These are phyloP conservation scores for Scytalopus superciliaris DNA, from an alignment of 2,113 vertebrate genomes.

Conservation along the genomic window DNA sequence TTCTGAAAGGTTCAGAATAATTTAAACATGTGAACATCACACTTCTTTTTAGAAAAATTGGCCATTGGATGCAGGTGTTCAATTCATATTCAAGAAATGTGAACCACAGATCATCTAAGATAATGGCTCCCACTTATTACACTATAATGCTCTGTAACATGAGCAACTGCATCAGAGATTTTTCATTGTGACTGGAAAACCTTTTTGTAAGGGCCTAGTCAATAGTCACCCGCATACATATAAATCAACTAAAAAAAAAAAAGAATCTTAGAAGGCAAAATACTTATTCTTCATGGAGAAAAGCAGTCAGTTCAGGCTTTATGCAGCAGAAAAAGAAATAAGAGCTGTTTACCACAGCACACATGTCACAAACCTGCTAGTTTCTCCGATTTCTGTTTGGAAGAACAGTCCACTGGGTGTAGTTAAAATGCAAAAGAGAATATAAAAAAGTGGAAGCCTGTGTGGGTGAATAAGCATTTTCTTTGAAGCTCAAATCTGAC, in stretches of 20 bases:
- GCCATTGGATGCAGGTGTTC: neutral
- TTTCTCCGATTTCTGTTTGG: neutral
- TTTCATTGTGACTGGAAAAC: neutral
- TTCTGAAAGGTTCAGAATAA: neutral
- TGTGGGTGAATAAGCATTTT: neutral
- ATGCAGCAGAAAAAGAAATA: neutral
- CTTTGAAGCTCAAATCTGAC: neutral
- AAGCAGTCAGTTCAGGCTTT: neutral
- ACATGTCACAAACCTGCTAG: neutral
- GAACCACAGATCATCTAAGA: neutral
- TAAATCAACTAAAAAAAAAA: neutral
- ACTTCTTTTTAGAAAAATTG: neutral
- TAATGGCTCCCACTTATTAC: neutral
- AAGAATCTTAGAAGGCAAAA: neutral
- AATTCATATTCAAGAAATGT: neutral
- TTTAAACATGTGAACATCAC: neutral
- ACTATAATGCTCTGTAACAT: neutral
- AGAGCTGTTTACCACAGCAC: neutral
- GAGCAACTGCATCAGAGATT: neutral
- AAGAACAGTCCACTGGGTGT: neutral
- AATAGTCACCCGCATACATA: neutral
- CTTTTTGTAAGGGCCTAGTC: neutral
- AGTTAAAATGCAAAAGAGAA: constrained; percentile 25
- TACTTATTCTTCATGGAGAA: neutral
- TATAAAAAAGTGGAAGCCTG: neutral